phyloP scores from a whole-genome alignment of 2,113 vertebrate species.

The Thermophis baileyi region DNA sequence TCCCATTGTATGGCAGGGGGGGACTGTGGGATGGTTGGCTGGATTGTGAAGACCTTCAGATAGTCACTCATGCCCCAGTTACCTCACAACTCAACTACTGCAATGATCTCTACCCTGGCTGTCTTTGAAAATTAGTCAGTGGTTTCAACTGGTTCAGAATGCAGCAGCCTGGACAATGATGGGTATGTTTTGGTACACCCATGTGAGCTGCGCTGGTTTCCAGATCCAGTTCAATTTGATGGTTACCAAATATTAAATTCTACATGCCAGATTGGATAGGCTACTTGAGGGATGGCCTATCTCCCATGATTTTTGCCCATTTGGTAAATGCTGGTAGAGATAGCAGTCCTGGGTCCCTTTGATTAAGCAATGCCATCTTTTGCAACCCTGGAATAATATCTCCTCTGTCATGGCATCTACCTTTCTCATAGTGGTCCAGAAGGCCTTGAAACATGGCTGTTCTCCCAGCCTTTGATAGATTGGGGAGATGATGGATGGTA shows the following conservation, averaged over 20 bases:
- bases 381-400: not conserved
- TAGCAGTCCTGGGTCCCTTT: not conserved
- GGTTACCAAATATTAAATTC: not conserved
- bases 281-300: not conserved
- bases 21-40: not conserved
- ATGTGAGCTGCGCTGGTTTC: not conserved
- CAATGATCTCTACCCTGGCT: not conserved
- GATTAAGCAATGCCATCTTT: not conserved
- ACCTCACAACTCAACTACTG: not conserved
- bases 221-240: not conserved
- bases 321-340: not conserved
- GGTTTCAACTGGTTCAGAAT: not conserved
- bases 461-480: not conserved
- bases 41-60: not conserved
- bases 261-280: not conserved
- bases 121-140: not conserved
- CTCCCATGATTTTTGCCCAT: not conserved
- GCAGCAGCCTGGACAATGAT: not conserved
- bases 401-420: not conserved
- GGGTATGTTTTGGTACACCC: not conserved
- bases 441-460: not conserved
- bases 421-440: not conserved
- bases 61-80: not conserved
- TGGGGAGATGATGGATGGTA: not conserved
- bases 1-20: not conserved